These are phyloP conservation scores for Chloroclystis v-ata DNA, from an alignment of 2,888 invertebrate genomes.

Conservation along the genomic window DNA sequence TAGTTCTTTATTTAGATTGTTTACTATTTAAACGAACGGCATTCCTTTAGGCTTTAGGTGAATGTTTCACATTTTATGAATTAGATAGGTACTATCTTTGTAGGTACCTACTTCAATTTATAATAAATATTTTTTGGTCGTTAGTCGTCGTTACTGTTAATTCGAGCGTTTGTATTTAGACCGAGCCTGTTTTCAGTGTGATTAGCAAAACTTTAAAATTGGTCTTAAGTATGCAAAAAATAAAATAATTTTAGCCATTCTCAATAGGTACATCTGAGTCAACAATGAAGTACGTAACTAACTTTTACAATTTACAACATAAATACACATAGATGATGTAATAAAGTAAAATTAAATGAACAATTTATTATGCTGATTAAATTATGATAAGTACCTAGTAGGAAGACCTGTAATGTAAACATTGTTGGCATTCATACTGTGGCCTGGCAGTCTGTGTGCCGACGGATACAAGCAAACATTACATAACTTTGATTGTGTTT, in stretches of 20 bases:
- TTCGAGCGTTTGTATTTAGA: too few relatives aligned
- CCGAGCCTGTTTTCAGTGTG: too few relatives aligned
- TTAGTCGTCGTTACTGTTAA: too few relatives aligned
- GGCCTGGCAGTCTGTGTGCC: slow-evolving; percentile 50
- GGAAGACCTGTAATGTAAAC: slow-evolving; percentile 67
- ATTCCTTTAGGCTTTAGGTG: not conserved
- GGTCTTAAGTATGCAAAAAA: too few relatives aligned
- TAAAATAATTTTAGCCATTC: too few relatives aligned
- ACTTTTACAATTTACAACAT: not conserved
- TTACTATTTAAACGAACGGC: slow-evolving; percentile 31
- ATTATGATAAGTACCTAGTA: slow-evolving; percentile 66
- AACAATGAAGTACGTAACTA: not conserved
- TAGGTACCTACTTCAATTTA: too few relatives aligned
- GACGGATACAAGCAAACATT: slow-evolving; percentile 75
- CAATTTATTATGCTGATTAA: too few relatives aligned
- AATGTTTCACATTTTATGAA: too few relatives aligned
- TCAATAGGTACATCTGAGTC: too few relatives aligned
- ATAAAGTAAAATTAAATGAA: slow-evolving; percentile 32
- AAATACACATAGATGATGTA: not conserved
- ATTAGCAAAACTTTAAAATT: too few relatives aligned
- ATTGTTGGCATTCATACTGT: slow-evolving; percentile 72
- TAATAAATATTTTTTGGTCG: too few relatives aligned
- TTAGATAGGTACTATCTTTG: too few relatives aligned
- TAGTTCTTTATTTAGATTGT: slow-evolving; percentile 26
- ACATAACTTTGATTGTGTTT: slow-evolving; percentile 79